Conservation (phyloP, 2,888 invertebrate species). For the Cheilosia pagana region DNA sequence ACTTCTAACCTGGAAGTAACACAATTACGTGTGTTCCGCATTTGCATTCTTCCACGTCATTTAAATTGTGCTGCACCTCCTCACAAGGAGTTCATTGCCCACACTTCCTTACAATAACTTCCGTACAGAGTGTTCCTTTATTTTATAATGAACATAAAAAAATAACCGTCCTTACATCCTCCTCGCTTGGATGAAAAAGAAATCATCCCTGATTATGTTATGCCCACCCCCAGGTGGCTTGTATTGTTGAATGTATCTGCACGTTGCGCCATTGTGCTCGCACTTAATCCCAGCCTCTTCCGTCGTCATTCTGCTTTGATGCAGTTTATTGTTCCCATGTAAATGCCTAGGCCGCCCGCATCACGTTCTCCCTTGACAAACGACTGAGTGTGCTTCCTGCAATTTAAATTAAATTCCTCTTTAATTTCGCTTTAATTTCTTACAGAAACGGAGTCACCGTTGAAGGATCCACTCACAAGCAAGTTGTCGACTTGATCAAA, state of each 20-base stretch:
- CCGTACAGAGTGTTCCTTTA: slow-evolving; percentile 33
- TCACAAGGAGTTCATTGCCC: slow-evolving; percentile 66
- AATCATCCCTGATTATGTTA: slow-evolving; percentile 51
- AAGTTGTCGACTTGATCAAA: slow-evolving; percentile 99
- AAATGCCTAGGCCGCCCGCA: slow-evolving; percentile 31
- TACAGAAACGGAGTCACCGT: slow-evolving; percentile 98
- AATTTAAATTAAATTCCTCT: slow-evolving; percentile 61
- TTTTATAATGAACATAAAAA: slow-evolving; percentile 4
- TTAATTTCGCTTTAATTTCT: slow-evolving; percentile 8
- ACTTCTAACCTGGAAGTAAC: slow-evolving; percentile 12
- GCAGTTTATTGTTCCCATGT: slow-evolving; percentile 27
- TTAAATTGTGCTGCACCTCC: slow-evolving; percentile 19
- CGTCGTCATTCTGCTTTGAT: slow-evolving; percentile 39
- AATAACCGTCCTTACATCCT: neutral
- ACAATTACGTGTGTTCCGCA: slow-evolving; percentile 18
- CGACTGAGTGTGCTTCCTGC: slow-evolving; percentile 30
- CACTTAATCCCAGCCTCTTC: slow-evolving; percentile 48
- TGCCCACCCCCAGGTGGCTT: slow-evolving; percentile 12
- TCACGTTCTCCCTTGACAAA: slow-evolving; percentile 16
- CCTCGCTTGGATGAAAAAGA: slow-evolving; percentile 37
- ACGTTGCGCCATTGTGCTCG: slow-evolving; percentile 32
- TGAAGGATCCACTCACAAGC: slow-evolving; percentile 99
- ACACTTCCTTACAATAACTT: slow-evolving; percentile 55
- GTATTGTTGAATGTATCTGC: slow-evolving; percentile 14
- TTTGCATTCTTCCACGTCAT: neutral